These are phyloP conservation scores for Eupithecia exiguata DNA, from an alignment of 2,888 invertebrate genomes.

Conservation along the genomic window DNA sequence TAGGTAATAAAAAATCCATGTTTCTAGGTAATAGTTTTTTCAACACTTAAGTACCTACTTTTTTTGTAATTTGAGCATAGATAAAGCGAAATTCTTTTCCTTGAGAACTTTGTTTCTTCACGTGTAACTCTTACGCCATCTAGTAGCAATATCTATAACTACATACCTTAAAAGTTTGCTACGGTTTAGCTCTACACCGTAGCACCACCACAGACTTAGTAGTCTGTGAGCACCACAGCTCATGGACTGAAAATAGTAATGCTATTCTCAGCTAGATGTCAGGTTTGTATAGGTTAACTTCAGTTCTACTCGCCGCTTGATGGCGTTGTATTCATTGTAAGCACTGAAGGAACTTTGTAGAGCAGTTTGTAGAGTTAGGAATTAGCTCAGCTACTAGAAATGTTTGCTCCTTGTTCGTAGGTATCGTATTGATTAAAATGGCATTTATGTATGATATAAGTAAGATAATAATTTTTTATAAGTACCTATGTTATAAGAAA, in stretches of 20 bases:
- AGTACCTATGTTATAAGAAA: too few relatives aligned
- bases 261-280: slow-evolving; percentile 44
- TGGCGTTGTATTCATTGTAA: slow-evolving; percentile 19
- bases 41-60: too few relatives aligned
- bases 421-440: background rate
- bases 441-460: too few relatives aligned
- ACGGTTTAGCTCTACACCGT: background rate
- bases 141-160: background rate
- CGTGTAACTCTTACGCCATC: slow-evolving; percentile 16
- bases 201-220: too few relatives aligned
- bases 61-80: background rate
- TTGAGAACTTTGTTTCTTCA: too few relatives aligned
- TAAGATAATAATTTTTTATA: too few relatives aligned
- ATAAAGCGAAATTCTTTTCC: background rate
- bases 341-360: background rate
- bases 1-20: too few relatives aligned
- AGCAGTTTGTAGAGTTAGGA: background rate
- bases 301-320: slow-evolving; percentile 34
- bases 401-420: background rate
- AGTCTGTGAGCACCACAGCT: too few relatives aligned
- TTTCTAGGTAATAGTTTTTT: too few relatives aligned
- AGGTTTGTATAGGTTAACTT: background rate
- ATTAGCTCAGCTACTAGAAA: background rate
- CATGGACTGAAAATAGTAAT: background rate
- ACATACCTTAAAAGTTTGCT: background rate